Percentiles rank a stretch among this genome's conserved stretches.
These are phyloP conservation scores for Plectropomus leopardus DNA, from an alignment of 2,113 vertebrate genomes.

Conservation along the genomic window DNA sequence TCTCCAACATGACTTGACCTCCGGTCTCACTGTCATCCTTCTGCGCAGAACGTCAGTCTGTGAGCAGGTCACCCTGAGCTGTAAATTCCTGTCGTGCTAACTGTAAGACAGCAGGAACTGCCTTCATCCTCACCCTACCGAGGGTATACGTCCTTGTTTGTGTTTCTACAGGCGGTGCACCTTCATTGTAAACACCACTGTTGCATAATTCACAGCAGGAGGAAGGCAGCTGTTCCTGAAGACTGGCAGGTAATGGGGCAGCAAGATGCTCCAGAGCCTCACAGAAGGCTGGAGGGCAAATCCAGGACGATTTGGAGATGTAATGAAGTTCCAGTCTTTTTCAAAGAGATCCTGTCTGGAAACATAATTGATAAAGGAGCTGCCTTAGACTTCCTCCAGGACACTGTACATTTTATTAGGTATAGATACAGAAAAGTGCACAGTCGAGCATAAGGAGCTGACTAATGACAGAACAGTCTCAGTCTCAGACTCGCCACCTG, in stretches of 20 bases:
- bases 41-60: conserved; percentile 10
- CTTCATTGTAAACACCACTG: conserved; percentile 59
- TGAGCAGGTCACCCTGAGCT: conserved; percentile 71
- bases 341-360: conserved; percentile 37
- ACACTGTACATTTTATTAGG: conserved; percentile 1
- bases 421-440: conserved; percentile 7
- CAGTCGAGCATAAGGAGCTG: conserved; percentile 22
- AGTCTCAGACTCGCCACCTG: conserved; percentile 58
- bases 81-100: conserved; percentile 34
- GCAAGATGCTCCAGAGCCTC: conserved; percentile 53
- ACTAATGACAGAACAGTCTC: conserved; percentile 51
- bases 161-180: conserved; percentile 37
- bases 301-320: conserved; percentile 44
- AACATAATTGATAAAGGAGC: conserved; percentile 20
- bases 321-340: conserved; percentile 37
- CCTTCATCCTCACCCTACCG: conserved; percentile 7
- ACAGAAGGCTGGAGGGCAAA: conserved; percentile 61
- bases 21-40: conserved; percentile 30
- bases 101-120: conserved; percentile 37
- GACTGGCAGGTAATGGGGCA: conserved; percentile 61
- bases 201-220: conserved; percentile 74
- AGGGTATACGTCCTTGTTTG: conserved; percentile 61
- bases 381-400: not conserved
- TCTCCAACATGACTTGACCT: conserved; percentile 44
- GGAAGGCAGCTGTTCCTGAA: conserved; percentile 57